A percentile compares a stretch with the other conserved stretches of the same genome.
phyloP scores from a whole-genome alignment of 2,888 invertebrate species.

The Ametastegia equiseti region DNA sequence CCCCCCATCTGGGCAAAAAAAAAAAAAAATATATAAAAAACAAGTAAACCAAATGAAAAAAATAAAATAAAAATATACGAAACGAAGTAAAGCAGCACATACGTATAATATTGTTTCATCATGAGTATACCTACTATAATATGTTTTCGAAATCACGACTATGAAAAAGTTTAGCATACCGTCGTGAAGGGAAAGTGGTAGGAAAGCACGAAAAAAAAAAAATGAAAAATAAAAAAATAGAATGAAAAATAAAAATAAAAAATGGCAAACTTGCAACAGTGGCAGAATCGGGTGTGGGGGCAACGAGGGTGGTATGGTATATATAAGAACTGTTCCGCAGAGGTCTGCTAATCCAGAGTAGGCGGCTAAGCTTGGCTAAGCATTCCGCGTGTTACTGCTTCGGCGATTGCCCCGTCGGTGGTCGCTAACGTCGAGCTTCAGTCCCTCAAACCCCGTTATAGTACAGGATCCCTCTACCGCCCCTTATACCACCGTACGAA shows the following conservation, averaged over 20 bases:
- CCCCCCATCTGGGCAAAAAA: not conserved
- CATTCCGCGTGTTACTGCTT: constrained; percentile 53
- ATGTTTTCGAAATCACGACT: not conserved
- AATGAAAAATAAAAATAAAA: too few species aligned
- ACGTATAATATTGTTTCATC: not conserved
- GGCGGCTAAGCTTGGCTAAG: constrained; percentile 66
- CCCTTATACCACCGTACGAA: constrained; percentile 58
- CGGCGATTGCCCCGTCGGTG: constrained; percentile 61
- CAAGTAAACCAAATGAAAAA: not conserved
- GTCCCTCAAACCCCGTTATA: constrained; percentile 55
- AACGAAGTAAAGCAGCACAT: not conserved
- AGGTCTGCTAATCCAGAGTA: constrained; percentile 61
- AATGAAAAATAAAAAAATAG: too few species aligned
- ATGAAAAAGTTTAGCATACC: not conserved
- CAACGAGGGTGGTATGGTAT: not conserved
- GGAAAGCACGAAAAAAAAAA: too few species aligned
- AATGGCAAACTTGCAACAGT: not conserved
- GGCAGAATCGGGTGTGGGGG: not conserved
- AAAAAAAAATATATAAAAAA: not conserved
- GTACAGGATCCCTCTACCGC: constrained; percentile 52
- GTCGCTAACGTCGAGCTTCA: constrained; percentile 70
- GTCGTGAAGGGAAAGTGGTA: constrained; percentile 32
- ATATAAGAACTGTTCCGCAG: constrained; percentile 56
- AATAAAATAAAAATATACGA: not conserved
- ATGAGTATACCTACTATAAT: not conserved